Evolutionary conservation across 1,140 invertebrate genomes (phyloP), one percentile per base, ranked within the genome.

Genomic region (Heliconius melpomene): DNA sequence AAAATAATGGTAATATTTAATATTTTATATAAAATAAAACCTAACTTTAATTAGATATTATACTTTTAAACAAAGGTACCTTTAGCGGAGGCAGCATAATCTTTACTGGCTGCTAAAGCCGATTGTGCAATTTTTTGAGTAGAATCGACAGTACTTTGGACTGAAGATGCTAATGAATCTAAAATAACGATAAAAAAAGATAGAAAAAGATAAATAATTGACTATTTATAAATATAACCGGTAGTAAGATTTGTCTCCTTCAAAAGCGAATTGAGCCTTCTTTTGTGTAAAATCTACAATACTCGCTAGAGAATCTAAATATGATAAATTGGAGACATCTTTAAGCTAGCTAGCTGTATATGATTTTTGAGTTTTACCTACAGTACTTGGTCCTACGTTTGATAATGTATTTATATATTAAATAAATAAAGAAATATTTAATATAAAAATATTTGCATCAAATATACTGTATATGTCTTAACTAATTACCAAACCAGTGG

Each of bases 271-370:
- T 79, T 88, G 83, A 50, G 86, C 86, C 38, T 82, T 82, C 83
- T 89, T 92, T 84, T 89, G 86, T 79, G 88, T 88, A 1, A 79
- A 86, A 80, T 89, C 88, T 82, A 89, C 85, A 76, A 87, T 87
- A 57, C 75, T 86, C 18, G 71, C 40, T 77, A 82, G 74, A 40
- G 78, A 78, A 79, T 79, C 57, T 74, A 79, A n/a, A 78, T 46
- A 71, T 3, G 20, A 60, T 7, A 20, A 7, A 26, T 29, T 26
- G 1, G n/a, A 66, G 6, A 66, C 13, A 77, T n/a, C n/a, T n/a
- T n/a, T n/a, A n/a, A n/a, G n/a, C n/a, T n/a, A n/a, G n/a, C n/a
- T n/a, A n/a, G n/a, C n/a, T n/a, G n/a, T n/a, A n/a, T n/a, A n/a
- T n/a, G 84, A 77, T 82, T 84, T 89, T 82, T 89, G 84, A n/a